Evolutionary conservation across 2,888 invertebrate species (phyloP).

Genomic region (Hyles lineata): DNA sequence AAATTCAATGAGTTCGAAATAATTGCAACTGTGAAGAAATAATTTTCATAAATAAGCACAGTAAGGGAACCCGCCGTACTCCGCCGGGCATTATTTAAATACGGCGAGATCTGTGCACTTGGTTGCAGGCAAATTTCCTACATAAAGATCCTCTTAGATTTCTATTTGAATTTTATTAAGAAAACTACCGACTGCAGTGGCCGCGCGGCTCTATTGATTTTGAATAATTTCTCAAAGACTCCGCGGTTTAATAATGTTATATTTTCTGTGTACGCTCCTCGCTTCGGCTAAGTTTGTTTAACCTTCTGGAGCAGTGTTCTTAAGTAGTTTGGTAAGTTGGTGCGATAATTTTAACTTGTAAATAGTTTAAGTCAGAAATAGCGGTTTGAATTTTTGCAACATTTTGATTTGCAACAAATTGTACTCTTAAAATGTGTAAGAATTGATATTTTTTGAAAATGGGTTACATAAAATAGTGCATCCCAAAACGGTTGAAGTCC

Average conservation of each 20-base stretch:
- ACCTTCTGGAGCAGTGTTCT: background rate
- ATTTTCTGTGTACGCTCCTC: background rate
- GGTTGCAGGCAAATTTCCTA: conserved; percentile 25
- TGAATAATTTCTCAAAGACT: conserved; percentile 22
- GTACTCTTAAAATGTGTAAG: too few species aligned
- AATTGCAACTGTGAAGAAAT: conserved; percentile 22
- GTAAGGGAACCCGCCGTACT: background rate
- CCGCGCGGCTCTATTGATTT: conserved; percentile 20
- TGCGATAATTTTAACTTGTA: background rate
- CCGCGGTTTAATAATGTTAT: conserved; percentile 15
- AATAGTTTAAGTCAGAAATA: too few species aligned
- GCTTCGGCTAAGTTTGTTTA: background rate
- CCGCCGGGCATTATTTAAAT: conserved; percentile 26
- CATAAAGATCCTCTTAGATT: conserved; percentile 26
- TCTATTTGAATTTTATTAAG: conserved; percentile 26
- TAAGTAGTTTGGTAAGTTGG: background rate
- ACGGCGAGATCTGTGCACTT: conserved; percentile 16
- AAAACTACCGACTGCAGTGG: conserved; percentile 15
- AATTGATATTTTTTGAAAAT: too few species aligned
- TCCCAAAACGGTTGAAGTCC: too few species aligned
- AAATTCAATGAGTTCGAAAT: conserved; percentile 17
- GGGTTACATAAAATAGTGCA: too few species aligned
- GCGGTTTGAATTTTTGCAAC: too few species aligned
- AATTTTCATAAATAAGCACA: conserved; percentile 20
- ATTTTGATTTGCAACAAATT: background rate